Conservation (phyloP, 2,113 vertebrate species). For the Hassar affinis region DNA sequence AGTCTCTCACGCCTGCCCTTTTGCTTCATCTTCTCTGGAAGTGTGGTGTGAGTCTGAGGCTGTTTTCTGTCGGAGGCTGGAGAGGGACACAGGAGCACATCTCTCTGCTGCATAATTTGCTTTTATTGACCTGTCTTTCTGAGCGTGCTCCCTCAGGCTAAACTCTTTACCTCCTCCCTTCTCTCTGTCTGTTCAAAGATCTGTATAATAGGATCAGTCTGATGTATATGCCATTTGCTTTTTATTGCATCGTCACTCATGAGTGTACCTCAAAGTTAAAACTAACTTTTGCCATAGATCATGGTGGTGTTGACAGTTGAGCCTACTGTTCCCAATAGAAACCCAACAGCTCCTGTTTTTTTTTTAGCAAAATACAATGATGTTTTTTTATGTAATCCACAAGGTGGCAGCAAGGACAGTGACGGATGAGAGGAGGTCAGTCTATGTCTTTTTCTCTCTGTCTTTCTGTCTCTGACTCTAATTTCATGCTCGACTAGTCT, state of each 20-base stretch:
- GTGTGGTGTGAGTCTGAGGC: background rate
- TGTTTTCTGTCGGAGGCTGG: constrained; percentile 2
- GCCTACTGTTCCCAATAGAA: background rate
- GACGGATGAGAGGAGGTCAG: constrained; percentile 4
- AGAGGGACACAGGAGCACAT: constrained; percentile 11
- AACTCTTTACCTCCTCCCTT: constrained; percentile 13
- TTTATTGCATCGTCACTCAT: constrained; percentile 14
- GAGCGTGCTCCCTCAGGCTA: constrained; percentile 13
- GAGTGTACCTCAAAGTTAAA: constrained; percentile 1
- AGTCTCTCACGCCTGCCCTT: background rate
- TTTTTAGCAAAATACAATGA: background rate
- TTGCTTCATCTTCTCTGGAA: background rate
- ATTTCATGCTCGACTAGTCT: constrained; percentile 68
- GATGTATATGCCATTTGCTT: constrained; percentile 5
- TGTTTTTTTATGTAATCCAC: constrained; percentile 11
- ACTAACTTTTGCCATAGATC: background rate
- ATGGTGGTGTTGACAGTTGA: background rate
- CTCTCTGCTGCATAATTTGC: constrained; percentile 31
- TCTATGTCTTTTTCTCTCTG: constrained; percentile 12
- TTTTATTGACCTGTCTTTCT: constrained; percentile 27
- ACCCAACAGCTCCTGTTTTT: background rate
- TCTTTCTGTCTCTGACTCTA: constrained; percentile 56
- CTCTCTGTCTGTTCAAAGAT: background rate
- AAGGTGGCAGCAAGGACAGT: constrained; percentile 31
- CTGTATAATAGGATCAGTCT: constrained; percentile 8